phyloP scores from a whole-genome alignment of 2,797 vertebrate species.

The Gephyroberyx darwinii region DNA sequence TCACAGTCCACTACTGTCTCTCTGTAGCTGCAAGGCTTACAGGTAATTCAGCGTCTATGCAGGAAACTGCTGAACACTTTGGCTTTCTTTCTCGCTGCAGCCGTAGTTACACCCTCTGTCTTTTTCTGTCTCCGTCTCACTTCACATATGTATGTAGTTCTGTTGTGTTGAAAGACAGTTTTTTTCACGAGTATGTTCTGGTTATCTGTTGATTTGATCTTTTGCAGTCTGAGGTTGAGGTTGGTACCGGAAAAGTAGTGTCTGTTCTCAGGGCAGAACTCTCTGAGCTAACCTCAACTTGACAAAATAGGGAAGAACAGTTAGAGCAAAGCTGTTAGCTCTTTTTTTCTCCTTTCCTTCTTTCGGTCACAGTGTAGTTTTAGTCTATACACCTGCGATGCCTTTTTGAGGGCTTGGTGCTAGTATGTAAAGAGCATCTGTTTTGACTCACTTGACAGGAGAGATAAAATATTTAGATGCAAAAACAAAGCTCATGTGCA shows the following conservation, averaged over 20 bases:
- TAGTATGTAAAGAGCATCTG: neutral
- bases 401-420: neutral
- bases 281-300: slow-evolving; percentile 68
- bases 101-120: slow-evolving; percentile 3
- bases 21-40: slow-evolving; percentile 20
- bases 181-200: slow-evolving; percentile 16
- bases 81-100: slow-evolving; percentile 12
- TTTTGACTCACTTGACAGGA: slow-evolving; percentile 17
- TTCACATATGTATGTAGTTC: neutral
- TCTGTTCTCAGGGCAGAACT: slow-evolving; percentile 57
- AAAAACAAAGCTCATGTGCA: neutral
- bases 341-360: slow-evolving; percentile 20
- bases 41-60: slow-evolving; percentile 25
- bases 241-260: slow-evolving; percentile 69
- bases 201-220: slow-evolving; percentile 42
- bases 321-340: slow-evolving; percentile 14
- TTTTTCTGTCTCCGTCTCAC: slow-evolving; percentile 1
- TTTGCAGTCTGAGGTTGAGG: slow-evolving; percentile 63
- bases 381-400: slow-evolving; percentile 16
- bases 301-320: slow-evolving; percentile 64
- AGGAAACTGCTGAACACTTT: neutral
- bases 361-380: slow-evolving; percentile 39
- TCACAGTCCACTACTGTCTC: slow-evolving; percentile 17
- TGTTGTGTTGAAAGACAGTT: neutral
- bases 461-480: slow-evolving; percentile 1